A percentile compares a stretch with the other conserved stretches of the same genome.
Evolutionary conservation across 2,797 vertebrate genomes (phyloP).

Genomic region (Pangasius sanitwongsei): DNA sequence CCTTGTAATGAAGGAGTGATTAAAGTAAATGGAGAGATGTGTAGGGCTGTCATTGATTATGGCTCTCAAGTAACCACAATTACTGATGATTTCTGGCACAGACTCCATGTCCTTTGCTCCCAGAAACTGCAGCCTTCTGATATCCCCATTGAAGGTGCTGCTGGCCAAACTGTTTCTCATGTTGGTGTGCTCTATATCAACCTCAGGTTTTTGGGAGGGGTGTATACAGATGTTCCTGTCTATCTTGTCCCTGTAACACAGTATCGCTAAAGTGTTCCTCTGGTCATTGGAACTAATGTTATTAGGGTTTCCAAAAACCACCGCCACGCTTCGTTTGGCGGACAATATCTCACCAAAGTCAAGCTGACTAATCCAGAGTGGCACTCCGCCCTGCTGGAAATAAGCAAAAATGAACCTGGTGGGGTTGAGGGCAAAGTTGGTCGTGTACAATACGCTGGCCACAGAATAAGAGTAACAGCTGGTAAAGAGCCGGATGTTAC

Average conservation of each 20-base stretch:
- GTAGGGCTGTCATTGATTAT: conserved; percentile 58
- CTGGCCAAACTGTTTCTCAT: conserved; percentile 38
- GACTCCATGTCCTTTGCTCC: conserved; percentile 26
- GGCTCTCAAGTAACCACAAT: conserved; percentile 60
- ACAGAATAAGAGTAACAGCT: no score
- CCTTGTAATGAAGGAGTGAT: conserved; percentile 51
- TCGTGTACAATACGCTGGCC: no score
- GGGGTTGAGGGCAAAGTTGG: no score
- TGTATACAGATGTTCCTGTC: conserved; percentile 39
- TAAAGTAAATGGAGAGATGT: conserved; percentile 50
- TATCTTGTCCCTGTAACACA: conserved; percentile 57
- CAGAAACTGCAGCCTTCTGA: conserved; percentile 38
- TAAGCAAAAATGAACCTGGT: no score
- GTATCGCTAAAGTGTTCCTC: conserved; percentile 44
- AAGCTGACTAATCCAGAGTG: no score
- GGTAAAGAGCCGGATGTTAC: no score
- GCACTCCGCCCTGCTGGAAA: no score
- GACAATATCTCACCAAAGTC: no score
- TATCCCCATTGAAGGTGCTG: conserved; percentile 53
- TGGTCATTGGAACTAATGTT: conserved; percentile 41
- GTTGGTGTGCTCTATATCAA: conserved; percentile 13
- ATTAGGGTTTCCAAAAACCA: no score
- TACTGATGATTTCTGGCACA: conserved; percentile 45
- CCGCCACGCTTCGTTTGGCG: no score
- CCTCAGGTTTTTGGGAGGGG: background rate